Percentiles rank a stretch among this genome's conserved stretches.
Conservation (phyloP, 1,140 invertebrate genomes). For the Mactra quadrangularis region DNA sequence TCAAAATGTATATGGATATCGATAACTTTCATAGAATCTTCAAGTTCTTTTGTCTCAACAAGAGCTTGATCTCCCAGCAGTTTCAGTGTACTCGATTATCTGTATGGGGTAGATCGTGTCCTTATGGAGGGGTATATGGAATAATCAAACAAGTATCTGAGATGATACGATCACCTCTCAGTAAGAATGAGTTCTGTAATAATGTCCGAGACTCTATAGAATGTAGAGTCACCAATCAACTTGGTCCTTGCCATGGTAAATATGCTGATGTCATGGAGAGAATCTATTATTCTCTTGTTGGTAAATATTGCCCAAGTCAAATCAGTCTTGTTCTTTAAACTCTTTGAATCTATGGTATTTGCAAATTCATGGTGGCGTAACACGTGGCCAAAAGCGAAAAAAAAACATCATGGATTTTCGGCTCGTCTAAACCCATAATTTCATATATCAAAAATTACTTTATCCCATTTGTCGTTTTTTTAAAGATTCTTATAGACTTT, state of each 20-base stretch:
- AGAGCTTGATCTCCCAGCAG: background rate
- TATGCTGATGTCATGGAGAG: conserved; percentile 9
- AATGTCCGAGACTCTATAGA: background rate
- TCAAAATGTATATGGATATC: conserved; percentile 11
- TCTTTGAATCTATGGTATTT: too few relatives aligned
- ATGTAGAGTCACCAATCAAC: background rate
- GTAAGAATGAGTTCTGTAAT: background rate
- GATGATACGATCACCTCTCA: background rate
- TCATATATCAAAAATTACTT: too few relatives aligned
- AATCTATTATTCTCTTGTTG: background rate
- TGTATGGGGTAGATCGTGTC: background rate
- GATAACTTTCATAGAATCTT: conserved; percentile 16
- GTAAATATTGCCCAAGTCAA: conserved; percentile 4
- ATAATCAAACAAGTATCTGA: conserved; percentile 1
- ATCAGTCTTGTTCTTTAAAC: too few relatives aligned
- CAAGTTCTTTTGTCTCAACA: conserved; percentile 18
- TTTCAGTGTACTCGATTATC: conserved; percentile 2
- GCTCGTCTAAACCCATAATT: too few relatives aligned
- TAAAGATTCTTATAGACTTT: too few relatives aligned
- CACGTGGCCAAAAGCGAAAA: too few relatives aligned
- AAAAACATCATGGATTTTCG: too few relatives aligned
- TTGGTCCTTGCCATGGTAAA: background rate
- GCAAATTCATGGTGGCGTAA: too few relatives aligned
- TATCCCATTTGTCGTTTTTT: too few relatives aligned
- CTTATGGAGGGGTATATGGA: conserved; percentile 23